Conservation (phyloP, 2,797 vertebrate species). For the Diplodus sargus region DNA sequence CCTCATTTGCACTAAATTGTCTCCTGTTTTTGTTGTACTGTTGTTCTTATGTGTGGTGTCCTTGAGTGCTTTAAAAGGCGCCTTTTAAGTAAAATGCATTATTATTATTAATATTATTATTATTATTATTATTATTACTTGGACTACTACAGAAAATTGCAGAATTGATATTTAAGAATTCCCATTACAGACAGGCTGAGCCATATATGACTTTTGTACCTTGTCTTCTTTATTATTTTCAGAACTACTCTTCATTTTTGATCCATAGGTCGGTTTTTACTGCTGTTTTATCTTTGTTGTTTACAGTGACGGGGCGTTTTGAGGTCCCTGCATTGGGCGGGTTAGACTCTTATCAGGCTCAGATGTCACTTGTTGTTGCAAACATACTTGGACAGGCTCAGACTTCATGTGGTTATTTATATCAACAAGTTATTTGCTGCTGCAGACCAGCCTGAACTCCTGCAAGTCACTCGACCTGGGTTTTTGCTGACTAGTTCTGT, state of each 20-base stretch:
- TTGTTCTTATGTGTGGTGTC: too few relatives aligned
- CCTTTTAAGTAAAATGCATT: too few relatives aligned
- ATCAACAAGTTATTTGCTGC: constrained; percentile 85
- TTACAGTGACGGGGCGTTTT: constrained; percentile 29
- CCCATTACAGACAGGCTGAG: too few relatives aligned
- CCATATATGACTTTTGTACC: neutral
- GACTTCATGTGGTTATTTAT: constrained; percentile 88
- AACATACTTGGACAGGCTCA: constrained; percentile 55
- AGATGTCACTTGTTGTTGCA: constrained; percentile 70
- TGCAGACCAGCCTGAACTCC: constrained; percentile 49
- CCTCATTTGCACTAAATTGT: too few relatives aligned
- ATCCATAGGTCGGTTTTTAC: neutral
- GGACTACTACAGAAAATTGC: too few relatives aligned
- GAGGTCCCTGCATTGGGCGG: constrained; percentile 14
- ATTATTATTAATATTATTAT: too few relatives aligned
- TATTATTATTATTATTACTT: too few relatives aligned
- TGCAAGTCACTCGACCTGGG: constrained; percentile 52
- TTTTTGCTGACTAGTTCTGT: constrained; percentile 50
- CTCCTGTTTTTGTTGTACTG: too few relatives aligned
- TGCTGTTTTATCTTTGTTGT: constrained; percentile 41
- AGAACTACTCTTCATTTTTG: neutral
- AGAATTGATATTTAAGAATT: too few relatives aligned
- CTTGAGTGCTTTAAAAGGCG: too few relatives aligned
- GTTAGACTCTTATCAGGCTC: constrained; percentile 62
- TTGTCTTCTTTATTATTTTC: neutral